Evolutionary conservation across 1,140 invertebrate genomes (phyloP).

Genomic region (Agrilus planipennis): DNA sequence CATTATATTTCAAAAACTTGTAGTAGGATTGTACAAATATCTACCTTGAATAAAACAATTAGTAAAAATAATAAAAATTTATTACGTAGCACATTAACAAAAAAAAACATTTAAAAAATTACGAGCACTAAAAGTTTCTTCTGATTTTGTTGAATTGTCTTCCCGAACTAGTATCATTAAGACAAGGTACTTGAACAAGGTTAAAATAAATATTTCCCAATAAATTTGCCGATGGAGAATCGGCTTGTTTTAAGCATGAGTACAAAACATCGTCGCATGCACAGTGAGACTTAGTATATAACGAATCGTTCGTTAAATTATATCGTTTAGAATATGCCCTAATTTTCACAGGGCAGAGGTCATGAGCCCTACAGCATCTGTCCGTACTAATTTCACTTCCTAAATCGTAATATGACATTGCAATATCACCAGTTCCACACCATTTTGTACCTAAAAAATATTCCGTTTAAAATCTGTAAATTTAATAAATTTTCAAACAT

Average conservation of each 20-base stretch:
- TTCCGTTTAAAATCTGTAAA: conserved; percentile 6
- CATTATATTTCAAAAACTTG: no score
- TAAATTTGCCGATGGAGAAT: conserved; percentile 54
- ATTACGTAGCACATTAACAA: no score
- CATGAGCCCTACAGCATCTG: conserved; percentile 74
- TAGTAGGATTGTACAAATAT: no score
- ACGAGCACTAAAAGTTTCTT: conserved; percentile 21
- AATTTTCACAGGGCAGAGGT: conserved; percentile 66
- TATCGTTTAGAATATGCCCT: conserved; percentile 60
- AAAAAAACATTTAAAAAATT: no score
- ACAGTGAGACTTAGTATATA: conserved; percentile 83
- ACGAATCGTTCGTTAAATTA: conserved; percentile 68
- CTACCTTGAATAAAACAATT: no score
- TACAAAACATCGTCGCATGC: conserved; percentile 71
- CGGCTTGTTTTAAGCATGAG: conserved; percentile 63
- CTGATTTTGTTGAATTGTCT: conserved; percentile 20
- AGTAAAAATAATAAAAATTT: no score
- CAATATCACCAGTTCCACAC: conserved; percentile 79
- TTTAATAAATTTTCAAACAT: no score
- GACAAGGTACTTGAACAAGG: conserved; percentile 63
- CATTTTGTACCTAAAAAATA: conserved; percentile 70
- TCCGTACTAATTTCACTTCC: conserved; percentile 60
- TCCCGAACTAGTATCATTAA: conserved; percentile 45
- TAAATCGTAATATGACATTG: conserved; percentile 68
- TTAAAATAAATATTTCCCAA: conserved; percentile 86